Evolutionary conservation across 2,888 invertebrate species (phyloP).

Genomic region (Tetramorium bicarinatum): DNA sequence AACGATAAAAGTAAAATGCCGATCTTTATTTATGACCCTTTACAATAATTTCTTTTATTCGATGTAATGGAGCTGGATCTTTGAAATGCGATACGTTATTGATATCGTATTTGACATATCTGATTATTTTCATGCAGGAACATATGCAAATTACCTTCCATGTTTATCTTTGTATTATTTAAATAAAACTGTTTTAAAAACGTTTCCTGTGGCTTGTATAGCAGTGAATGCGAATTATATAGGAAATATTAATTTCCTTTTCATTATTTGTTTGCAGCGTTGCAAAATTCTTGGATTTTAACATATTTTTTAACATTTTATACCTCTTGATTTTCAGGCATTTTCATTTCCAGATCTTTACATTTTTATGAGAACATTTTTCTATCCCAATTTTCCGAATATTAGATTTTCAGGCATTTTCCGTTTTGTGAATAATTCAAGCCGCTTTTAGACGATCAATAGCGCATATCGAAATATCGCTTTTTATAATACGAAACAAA

Average conservation of each 20-base stretch:
- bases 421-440: constrained; percentile 30
- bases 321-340: not conserved
- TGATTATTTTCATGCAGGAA: constrained; percentile 28
- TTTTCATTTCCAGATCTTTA: not conserved
- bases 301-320: not conserved
- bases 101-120: not conserved
- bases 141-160: not conserved
- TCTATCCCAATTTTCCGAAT: not conserved
- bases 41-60: constrained; percentile 25
- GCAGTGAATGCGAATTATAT: not conserved
- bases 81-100: not conserved
- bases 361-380: not conserved
- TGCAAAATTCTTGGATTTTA: not conserved
- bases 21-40: constrained; percentile 24
- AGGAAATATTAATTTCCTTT: not conserved
- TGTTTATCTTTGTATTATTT: constrained; percentile 26
- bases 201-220: not conserved
- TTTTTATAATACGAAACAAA: constrained; percentile 39
- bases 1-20: constrained; percentile 13
- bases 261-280: not conserved
- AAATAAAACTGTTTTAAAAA: constrained; percentile 36
- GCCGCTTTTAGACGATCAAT: constrained; percentile 36
- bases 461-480: constrained; percentile 20
- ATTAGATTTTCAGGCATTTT: constrained; percentile 9
- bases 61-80: not conserved